Conservation (phyloP, 2,888 invertebrate genomes). For the Disparrhopalites patrizii region DNA sequence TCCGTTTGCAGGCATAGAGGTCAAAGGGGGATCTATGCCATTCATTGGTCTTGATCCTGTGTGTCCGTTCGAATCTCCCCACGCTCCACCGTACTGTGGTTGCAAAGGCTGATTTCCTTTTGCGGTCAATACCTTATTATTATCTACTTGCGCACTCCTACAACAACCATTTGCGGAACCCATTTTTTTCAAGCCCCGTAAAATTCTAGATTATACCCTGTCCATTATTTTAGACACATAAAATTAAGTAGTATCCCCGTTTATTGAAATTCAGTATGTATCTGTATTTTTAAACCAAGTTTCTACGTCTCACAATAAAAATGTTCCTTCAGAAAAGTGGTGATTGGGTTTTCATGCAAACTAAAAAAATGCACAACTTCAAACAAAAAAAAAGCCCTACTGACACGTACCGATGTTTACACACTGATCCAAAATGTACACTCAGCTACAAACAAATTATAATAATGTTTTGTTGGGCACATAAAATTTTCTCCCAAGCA, state of each 20-base stretch:
- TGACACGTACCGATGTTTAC: no score
- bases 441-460: no score
- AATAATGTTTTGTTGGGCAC: no score
- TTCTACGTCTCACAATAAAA: neutral
- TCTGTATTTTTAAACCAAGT: no score
- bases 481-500: no score
- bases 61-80: constrained; percentile 12
- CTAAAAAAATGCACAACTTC: no score
- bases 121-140: neutral
- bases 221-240: no score
- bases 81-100: constrained; percentile 9
- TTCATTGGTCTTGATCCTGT: neutral
- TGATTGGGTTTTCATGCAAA: neutral
- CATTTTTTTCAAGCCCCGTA: constrained; percentile 16
- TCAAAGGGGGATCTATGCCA: neutral
- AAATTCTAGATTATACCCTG: neutral
- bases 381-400: no score
- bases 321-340: neutral
- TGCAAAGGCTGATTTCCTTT: neutral
- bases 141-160: constrained; percentile 27
- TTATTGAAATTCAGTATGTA: no score
- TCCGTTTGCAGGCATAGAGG: neutral
- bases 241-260: no score
- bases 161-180: constrained; percentile 31
- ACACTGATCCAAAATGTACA: no score